These are phyloP conservation scores for Diuraphis noxia DNA, from an alignment of 1,140 invertebrate species.

Conservation along the genomic window DNA sequence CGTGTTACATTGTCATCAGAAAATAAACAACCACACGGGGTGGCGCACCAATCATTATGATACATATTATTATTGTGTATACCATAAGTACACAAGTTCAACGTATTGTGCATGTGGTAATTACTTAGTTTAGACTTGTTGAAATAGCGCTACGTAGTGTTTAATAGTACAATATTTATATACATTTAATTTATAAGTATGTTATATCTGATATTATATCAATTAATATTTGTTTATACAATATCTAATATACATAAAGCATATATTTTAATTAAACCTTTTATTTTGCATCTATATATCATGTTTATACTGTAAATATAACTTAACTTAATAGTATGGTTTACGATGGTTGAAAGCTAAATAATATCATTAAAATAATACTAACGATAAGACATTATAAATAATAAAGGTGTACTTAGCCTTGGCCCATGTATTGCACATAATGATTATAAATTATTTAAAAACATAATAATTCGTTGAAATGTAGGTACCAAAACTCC, in stretches of 20 bases:
- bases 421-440: not conserved
- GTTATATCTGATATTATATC: not conserved
- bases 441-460: not conserved
- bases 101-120: not conserved
- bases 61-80: conserved; percentile 1
- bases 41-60: not conserved
- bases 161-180: not conserved
- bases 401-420: not conserved
- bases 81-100: not conserved
- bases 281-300: no score
- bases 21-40: not conserved
- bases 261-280: not conserved
- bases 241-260: not conserved
- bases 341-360: not conserved
- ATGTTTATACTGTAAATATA: not conserved
- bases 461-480: not conserved
- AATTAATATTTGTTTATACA: not conserved
- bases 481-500: not conserved
- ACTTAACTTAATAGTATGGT: not conserved
- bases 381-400: not conserved
- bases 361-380: not conserved
- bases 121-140: conserved; percentile 7
- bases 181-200: not conserved
- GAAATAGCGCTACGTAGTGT: not conserved
- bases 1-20: conserved; percentile 41